Percentiles rank a stretch among this genome's conserved stretches.
phyloP scores from a whole-genome alignment of 2,888 invertebrate genomes.

The Aradus depressus region DNA sequence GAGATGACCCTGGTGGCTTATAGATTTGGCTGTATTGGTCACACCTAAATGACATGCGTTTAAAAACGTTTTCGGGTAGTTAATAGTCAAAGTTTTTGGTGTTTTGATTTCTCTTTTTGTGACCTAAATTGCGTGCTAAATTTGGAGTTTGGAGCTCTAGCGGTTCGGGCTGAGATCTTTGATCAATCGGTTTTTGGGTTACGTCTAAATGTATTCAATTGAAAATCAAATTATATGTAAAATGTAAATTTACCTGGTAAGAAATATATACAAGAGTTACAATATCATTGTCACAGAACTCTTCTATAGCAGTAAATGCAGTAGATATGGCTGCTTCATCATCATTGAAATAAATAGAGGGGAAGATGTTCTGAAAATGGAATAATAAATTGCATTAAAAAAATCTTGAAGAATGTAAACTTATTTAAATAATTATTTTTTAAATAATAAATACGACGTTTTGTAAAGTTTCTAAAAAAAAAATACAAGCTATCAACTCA shows the following conservation, averaged over 20 bases:
- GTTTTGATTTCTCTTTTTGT: too few relatives aligned
- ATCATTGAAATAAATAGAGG: constrained; percentile 4
- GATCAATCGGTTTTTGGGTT: too few relatives aligned
- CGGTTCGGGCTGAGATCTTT: too few relatives aligned
- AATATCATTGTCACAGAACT: constrained; percentile 1
- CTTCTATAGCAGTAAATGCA: background rate
- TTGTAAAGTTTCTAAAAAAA: too few relatives aligned
- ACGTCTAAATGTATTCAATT: background rate
- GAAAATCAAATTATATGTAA: background rate
- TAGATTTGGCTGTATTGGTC: too few relatives aligned
- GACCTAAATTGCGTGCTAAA: too few relatives aligned
- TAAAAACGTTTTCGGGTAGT: too few relatives aligned
- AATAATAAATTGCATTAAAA: background rate
- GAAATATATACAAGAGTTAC: constrained; percentile 1
- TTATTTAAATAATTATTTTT: background rate
- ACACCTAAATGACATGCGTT: too few relatives aligned
- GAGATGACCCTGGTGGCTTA: too few relatives aligned
- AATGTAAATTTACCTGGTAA: constrained; percentile 5
- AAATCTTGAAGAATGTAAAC: background rate
- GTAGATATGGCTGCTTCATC: background rate
- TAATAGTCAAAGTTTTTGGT: too few relatives aligned
- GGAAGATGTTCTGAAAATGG: constrained; percentile 7
- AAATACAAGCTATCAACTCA: too few relatives aligned
- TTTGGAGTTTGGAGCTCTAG: too few relatives aligned
- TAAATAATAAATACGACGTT: background rate